phyloP scores from a whole-genome alignment of 2,888 invertebrate species.

The Eutolmus rufibarbis region DNA sequence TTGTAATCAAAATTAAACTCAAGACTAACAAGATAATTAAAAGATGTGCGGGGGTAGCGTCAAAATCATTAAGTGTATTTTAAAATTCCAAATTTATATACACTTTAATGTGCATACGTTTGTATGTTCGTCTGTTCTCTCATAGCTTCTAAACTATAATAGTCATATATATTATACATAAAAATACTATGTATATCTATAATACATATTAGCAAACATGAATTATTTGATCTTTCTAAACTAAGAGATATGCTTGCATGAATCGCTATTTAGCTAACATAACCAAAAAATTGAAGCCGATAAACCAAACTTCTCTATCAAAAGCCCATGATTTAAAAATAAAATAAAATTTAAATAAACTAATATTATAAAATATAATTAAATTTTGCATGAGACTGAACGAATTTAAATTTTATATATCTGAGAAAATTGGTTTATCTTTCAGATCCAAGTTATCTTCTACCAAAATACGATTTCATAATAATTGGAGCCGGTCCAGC shows the following conservation, averaged over 20 bases:
- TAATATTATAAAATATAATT: background rate
- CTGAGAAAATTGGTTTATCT: background rate
- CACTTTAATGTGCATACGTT: too few relatives aligned
- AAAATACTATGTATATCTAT: too few relatives aligned
- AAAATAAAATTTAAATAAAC: background rate
- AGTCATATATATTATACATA: too few relatives aligned
- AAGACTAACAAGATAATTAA: too few relatives aligned
- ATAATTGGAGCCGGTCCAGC: slow-evolving; percentile 86
- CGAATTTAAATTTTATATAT: background rate
- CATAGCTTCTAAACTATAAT: too few relatives aligned
- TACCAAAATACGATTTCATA: slow-evolving; percentile 78
- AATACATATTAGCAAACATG: too few relatives aligned
- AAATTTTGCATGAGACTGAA: background rate
- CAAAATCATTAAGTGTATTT: too few relatives aligned
- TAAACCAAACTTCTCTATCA: background rate
- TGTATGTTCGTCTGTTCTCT: too few relatives aligned
- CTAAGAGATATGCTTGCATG: background rate
- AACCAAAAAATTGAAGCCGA: background rate
- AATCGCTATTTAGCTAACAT: background rate
- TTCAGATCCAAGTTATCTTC: slow-evolving; percentile 75
- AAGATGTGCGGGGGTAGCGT: too few relatives aligned
- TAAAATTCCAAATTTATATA: too few relatives aligned
- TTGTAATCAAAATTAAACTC: too few relatives aligned
- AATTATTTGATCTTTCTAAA: too few relatives aligned
- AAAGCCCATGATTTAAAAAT: background rate